Evolutionary conservation across 2,797 vertebrate genomes (phyloP).

Genomic region (Malurus splendens): DNA sequence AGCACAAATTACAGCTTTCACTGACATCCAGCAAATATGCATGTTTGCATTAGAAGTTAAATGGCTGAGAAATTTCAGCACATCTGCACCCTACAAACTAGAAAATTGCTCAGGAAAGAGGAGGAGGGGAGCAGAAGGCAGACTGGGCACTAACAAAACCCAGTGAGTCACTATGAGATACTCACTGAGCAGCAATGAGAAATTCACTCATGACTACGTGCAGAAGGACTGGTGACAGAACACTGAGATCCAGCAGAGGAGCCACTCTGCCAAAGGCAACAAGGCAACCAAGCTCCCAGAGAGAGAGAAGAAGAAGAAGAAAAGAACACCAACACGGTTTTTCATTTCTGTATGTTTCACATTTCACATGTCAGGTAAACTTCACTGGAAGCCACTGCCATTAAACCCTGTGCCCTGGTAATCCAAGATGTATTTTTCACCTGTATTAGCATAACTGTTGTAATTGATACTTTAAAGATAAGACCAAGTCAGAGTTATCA

Average conservation of each 20-base stretch:
- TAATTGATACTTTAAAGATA: background rate
- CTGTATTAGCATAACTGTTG: background rate
- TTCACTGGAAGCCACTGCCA: background rate
- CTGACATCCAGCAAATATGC: background rate
- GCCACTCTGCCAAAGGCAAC: background rate
- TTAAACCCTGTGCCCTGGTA: background rate
- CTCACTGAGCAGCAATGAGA: background rate
- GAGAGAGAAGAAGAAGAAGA: background rate
- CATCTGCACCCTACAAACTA: background rate
- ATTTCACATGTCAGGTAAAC: background rate
- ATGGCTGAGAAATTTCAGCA: background rate
- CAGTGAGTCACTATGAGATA: conserved; percentile 28
- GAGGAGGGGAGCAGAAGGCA: conserved; percentile 36
- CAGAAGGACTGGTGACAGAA: background rate
- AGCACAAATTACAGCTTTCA: conserved; percentile 17
- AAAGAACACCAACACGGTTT: background rate
- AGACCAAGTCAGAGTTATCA: background rate
- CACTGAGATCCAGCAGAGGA: conserved; percentile 10
- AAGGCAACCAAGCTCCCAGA: background rate
- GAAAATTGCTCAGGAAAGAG: conserved; percentile 15
- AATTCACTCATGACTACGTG: background rate
- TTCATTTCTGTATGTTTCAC: background rate
- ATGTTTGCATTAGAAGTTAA: background rate
- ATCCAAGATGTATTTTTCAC: background rate
- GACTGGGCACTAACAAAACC: conserved; percentile 14